Conservation (phyloP, 2,113 vertebrate species). For the Eptesicus fuscus region DNA sequence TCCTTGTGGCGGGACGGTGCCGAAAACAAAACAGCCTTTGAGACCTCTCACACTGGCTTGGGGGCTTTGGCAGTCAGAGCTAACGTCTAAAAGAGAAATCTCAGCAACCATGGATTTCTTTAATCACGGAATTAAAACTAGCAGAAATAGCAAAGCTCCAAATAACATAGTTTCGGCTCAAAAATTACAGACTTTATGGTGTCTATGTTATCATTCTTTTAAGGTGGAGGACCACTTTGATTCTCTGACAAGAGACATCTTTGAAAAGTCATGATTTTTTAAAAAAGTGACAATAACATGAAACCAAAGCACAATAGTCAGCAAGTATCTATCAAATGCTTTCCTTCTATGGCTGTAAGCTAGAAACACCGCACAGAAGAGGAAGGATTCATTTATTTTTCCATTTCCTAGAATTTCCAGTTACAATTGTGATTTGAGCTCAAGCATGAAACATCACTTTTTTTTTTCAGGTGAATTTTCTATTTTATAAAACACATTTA, state of each 20-base stretch:
- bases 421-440: neutral
- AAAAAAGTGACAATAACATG: neutral
- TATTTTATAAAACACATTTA: neutral
- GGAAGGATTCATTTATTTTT: neutral
- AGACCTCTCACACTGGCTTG: neutral
- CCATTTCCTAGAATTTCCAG: neutral
- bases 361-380: neutral
- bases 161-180: neutral
- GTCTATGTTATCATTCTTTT: neutral
- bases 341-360: neutral
- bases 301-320: neutral
- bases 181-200: neutral
- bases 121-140: neutral
- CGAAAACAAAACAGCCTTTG: slow-evolving; percentile 13
- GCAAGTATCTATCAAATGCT: neutral
- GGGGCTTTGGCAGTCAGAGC: neutral
- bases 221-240: neutral
- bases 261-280: neutral
- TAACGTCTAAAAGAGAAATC: neutral
- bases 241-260: neutral
- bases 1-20: neutral
- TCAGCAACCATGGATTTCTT: neutral
- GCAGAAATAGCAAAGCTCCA: neutral
- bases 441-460: neutral
- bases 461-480: neutral